phyloP scores from a whole-genome alignment of 2,113 vertebrate species.

The Zeus faber region DNA sequence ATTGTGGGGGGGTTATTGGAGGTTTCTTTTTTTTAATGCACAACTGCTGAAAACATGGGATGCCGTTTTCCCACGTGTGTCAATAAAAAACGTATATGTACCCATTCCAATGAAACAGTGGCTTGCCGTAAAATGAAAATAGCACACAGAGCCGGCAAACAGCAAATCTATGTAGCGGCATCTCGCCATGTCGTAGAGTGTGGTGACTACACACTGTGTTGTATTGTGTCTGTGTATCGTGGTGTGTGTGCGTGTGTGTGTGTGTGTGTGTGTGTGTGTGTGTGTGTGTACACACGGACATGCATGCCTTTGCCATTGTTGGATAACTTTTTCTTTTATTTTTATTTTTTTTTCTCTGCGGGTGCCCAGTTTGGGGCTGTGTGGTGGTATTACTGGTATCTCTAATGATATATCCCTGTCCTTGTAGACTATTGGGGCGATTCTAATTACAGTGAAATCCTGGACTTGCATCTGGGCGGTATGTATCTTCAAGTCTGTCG shows the following conservation, averaged over 20 bases:
- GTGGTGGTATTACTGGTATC: constrained; percentile 85
- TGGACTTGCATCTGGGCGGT: constrained; percentile 99
- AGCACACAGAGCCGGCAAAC: constrained; percentile 37
- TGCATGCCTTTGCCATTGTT: constrained; percentile 61
- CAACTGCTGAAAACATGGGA: background rate
- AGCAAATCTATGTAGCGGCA: constrained; percentile 70
- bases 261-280: constrained; percentile 17
- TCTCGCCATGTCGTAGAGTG: constrained; percentile 36
- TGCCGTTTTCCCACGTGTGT: background rate
- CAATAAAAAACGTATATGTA: too few species aligned
- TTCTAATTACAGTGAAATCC: constrained; percentile 99
- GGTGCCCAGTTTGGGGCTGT: constrained; percentile 59
- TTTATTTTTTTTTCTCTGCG: too few species aligned
- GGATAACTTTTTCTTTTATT: too few species aligned
- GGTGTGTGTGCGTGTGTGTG: constrained; percentile 28
- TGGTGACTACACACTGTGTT: constrained; percentile 47
- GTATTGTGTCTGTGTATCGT: constrained; percentile 37
- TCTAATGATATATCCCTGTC: constrained; percentile 94
- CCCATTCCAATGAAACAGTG: too few species aligned
- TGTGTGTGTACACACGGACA: constrained; percentile 25
- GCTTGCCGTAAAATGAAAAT: constrained; percentile 8
- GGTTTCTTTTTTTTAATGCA: background rate
- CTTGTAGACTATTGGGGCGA: constrained; percentile 99
- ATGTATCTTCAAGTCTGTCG: constrained; percentile 94
- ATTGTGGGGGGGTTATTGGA: too few species aligned